Percentiles rank a stretch among this genome's conserved stretches.
phyloP scores from a whole-genome alignment of 2,888 invertebrate genomes.

The Leucophora obtusa region DNA sequence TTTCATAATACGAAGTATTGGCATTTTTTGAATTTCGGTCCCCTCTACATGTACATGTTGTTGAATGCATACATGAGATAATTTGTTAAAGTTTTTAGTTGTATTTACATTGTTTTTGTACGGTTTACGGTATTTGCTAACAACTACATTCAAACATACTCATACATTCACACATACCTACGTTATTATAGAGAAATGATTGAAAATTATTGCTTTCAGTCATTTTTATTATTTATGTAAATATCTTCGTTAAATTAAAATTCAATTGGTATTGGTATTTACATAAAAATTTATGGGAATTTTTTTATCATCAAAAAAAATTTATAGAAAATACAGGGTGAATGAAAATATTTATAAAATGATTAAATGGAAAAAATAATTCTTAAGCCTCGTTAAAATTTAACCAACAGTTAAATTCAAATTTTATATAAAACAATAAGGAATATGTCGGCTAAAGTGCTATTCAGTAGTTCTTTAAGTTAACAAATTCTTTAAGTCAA shows the following conservation, averaged over 20 bases:
- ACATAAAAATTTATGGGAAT: neutral
- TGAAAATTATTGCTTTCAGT: conserved; percentile 54
- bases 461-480: no score
- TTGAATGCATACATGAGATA: conserved; percentile 49
- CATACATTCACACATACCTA: neutral
- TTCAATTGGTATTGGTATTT: conserved; percentile 52
- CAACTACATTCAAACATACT: neutral
- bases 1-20: no score
- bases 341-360: no score
- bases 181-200: conserved; percentile 32
- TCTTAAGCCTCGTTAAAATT: no score
- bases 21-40: no score
- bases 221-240: conserved; percentile 52
- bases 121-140: conserved; percentile 6
- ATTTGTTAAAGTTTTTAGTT: conserved; percentile 49
- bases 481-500: no score
- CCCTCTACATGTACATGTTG: conserved; percentile 12
- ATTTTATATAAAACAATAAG: no score
- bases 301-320: neutral
- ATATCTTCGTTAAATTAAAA: conserved; percentile 48
- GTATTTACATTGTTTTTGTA: conserved; percentile 41
- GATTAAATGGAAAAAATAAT: no score
- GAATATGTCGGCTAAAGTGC: no score
- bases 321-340: neutral
- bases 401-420: no score